phyloP scores from a whole-genome alignment of 2,888 invertebrate genomes.

The Tanytarsus gracilentus region DNA sequence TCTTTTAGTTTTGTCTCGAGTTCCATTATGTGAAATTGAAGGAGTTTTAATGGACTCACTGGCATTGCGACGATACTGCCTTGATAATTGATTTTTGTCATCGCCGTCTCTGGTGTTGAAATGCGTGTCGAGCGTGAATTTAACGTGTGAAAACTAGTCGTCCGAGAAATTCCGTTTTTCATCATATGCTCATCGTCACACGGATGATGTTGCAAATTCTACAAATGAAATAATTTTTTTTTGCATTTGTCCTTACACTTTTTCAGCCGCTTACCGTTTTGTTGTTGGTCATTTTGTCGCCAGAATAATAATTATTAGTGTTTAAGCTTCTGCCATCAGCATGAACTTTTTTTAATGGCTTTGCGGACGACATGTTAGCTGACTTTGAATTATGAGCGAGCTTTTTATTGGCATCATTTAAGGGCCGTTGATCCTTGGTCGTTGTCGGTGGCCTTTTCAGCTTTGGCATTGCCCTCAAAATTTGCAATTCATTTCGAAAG shows the following conservation, averaged over 20 bases:
- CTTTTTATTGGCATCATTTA: background rate
- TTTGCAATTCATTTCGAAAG: constrained; percentile 4
- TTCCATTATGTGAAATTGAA: constrained; percentile 3
- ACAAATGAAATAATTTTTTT: background rate
- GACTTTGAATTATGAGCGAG: background rate
- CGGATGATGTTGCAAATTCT: constrained; percentile 5
- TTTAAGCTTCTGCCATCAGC: background rate
- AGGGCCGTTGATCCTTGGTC: background rate
- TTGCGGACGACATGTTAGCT: background rate
- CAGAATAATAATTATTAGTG: background rate
- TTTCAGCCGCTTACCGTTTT: background rate
- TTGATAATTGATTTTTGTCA: constrained; percentile 17
- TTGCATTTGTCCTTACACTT: background rate
- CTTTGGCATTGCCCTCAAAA: background rate
- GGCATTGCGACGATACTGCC: background rate
- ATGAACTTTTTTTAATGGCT: background rate
- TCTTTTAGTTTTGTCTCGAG: constrained; percentile 4
- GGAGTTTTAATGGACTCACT: constrained; percentile 2
- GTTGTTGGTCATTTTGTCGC: constrained; percentile 15
- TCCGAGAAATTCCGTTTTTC: background rate
- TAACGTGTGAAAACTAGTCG: background rate
- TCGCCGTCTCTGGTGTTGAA: background rate
- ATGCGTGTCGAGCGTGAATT: background rate
- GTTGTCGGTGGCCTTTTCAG: no score
- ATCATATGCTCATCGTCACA: background rate